A percentile compares a stretch with the other conserved stretches of the same genome.
Conservation (phyloP, 2,797 vertebrate species). For the Eidolon dupreanum region DNA sequence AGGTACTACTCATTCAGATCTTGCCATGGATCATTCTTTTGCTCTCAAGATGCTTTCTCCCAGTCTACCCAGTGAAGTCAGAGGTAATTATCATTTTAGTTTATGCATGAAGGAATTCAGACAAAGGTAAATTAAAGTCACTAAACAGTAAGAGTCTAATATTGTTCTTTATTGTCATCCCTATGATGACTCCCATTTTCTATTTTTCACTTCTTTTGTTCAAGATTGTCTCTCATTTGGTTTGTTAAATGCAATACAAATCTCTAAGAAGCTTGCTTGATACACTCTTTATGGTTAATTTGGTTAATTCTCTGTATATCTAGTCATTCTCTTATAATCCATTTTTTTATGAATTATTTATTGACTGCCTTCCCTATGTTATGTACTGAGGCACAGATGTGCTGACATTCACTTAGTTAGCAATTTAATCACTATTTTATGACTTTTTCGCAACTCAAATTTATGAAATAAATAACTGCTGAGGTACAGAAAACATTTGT, state of each 20-base stretch:
- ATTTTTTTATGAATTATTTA: not conserved
- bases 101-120: not conserved
- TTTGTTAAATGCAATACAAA: not conserved
- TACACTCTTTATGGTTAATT: not conserved
- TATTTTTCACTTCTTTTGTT: not conserved
- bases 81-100: not conserved
- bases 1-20: not conserved
- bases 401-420: not conserved
- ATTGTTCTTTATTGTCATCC: not conserved
- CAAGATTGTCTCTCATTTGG: not conserved
- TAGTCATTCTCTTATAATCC: not conserved
- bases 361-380: not conserved
- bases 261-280: not conserved
- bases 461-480: not conserved
- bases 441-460: not conserved
- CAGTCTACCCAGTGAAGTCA: not conserved
- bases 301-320: not conserved
- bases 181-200: not conserved
- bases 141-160: not conserved
- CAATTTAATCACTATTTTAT: not conserved
- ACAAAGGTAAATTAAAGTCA: not conserved
- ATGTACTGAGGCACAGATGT: not conserved
- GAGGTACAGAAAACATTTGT: not conserved
- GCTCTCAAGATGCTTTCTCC: not conserved
- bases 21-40: not conserved